Evolutionary conservation across 2,888 invertebrate genomes (phyloP).

Genomic region (Adineta ricciae): DNA sequence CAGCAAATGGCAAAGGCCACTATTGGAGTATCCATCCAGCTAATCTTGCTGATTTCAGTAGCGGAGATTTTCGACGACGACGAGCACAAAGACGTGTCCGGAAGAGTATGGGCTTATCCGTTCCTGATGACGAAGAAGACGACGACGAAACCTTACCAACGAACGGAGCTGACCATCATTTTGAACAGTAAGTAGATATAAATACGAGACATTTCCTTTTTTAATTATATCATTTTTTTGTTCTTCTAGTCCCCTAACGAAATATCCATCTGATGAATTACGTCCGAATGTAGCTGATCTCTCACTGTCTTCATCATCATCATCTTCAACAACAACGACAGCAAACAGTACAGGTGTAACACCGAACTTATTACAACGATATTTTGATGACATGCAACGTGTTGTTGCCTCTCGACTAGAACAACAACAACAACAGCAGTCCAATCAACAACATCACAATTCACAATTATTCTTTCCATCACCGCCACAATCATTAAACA

Average conservation of each 20-base stretch:
- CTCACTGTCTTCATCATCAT: conserved; percentile 5
- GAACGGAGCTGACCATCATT: background rate
- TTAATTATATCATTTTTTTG: background rate
- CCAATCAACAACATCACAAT: background rate
- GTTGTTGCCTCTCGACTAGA: background rate
- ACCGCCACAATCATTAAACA: background rate
- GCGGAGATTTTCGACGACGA: conserved; percentile 86
- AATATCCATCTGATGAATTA: background rate
- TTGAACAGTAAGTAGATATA: background rate
- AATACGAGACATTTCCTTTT: background rate
- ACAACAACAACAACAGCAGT: background rate
- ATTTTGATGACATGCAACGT: conserved; percentile 17
- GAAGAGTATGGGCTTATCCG: conserved; percentile 89
- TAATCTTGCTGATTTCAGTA: conserved; percentile 86
- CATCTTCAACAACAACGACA: background rate
- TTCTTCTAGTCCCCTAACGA: background rate
- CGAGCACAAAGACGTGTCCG: conserved; percentile 53
- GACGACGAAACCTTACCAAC: conserved; percentile 51
- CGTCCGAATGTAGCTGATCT: background rate
- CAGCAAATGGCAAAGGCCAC: conserved; percentile 81
- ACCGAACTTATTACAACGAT: background rate
- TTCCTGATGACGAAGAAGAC: conserved; percentile 79
- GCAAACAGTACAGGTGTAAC: background rate
- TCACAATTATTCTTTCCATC: conserved; percentile 6
- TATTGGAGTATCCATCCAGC: conserved; percentile 99